Evolutionary conservation across 2,888 invertebrate species (phyloP), one percentile per base, ranked within the genome.

Genomic region (Pterostichus madidus): DNA sequence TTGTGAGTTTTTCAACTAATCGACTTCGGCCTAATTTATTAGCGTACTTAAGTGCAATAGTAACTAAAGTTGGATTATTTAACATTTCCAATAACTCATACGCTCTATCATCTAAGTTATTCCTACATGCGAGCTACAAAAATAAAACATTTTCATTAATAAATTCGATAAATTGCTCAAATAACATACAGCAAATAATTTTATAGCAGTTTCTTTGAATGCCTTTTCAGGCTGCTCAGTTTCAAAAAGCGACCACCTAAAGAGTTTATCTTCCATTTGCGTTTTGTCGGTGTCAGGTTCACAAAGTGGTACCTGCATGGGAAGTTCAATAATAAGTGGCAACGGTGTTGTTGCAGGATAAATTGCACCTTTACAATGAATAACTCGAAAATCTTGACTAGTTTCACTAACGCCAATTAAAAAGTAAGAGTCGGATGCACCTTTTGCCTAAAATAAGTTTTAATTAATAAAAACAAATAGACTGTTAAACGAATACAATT

Each of bases 11-110:
- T 85, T 97, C 96, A 0, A 96, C 95, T 61, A 98, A 91, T 86
- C 95, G 94, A 86, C 94, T 93, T 86, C 94, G 93, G 31, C 96
- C 94, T 10, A 95, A 91, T 85, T 96, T 94, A 0, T 94, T 93
- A 0, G 98, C 96, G 90, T 98, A 98, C 88, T 96, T 97, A n/a
- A 96, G 94, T 0, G 97, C 97, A 49, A 97, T 90, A 84, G 95
- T 95, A 49, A 98, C 90, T 0, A 97, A 91, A 61, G 95, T 94
- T 1, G 94, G 93, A 86, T 95, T 95, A 24, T 94, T 94, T 87
- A 98, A 92, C 86, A 97, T 91, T 87, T 96, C 94, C 89, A 97
- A 95, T 15, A 98, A 91, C 89, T 98, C 98, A 71, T 96, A 90
- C 0, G 97, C 98, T 53, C 98, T 92, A 86, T 94, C 94, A 87